Evolutionary conservation across 1,140 invertebrate genomes (phyloP).

Genomic region (Mactra quadrangularis): DNA sequence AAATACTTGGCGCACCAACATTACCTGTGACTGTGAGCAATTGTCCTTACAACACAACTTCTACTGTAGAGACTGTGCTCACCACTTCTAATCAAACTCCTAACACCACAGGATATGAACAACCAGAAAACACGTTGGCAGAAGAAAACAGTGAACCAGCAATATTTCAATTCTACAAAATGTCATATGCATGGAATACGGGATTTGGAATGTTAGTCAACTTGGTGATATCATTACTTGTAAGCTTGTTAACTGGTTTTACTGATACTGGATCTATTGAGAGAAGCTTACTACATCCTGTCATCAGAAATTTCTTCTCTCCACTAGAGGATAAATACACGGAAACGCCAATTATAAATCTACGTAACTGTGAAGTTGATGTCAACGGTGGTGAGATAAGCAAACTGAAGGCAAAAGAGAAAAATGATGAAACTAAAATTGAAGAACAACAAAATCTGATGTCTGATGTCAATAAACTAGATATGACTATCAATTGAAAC

Average conservation of each 20-base stretch:
- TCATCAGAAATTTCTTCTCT: too few relatives aligned
- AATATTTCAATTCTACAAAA: slow-evolving; percentile 85
- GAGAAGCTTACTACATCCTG: slow-evolving; percentile 62
- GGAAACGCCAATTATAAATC: too few relatives aligned
- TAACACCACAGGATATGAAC: slow-evolving; percentile 26
- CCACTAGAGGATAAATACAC: too few relatives aligned
- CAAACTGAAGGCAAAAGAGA: too few relatives aligned
- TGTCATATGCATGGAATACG: slow-evolving; percentile 93
- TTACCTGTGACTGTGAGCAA: slow-evolving; percentile 84
- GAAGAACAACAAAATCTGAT: too few relatives aligned
- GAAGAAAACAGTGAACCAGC: slow-evolving; percentile 1
- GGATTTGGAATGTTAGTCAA: slow-evolving; percentile 88
- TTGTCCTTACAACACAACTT: slow-evolving; percentile 70
- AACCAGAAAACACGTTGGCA: neutral
- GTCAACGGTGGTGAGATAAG: too few relatives aligned
- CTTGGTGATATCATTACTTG: slow-evolving; percentile 87
- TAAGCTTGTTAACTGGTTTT: slow-evolving; percentile 85
- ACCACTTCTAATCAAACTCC: neutral
- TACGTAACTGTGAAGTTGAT: too few relatives aligned
- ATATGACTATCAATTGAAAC: too few relatives aligned
- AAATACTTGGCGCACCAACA: slow-evolving; percentile 86
- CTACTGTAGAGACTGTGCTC: neutral
- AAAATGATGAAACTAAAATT: too few relatives aligned
- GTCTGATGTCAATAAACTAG: too few relatives aligned
- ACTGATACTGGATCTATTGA: slow-evolving; percentile 58